Evolutionary conservation across 1,140 invertebrate species (phyloP), one percentile per base, ranked within the genome.

Genomic region (Propsilocerus akamusi): DNA sequence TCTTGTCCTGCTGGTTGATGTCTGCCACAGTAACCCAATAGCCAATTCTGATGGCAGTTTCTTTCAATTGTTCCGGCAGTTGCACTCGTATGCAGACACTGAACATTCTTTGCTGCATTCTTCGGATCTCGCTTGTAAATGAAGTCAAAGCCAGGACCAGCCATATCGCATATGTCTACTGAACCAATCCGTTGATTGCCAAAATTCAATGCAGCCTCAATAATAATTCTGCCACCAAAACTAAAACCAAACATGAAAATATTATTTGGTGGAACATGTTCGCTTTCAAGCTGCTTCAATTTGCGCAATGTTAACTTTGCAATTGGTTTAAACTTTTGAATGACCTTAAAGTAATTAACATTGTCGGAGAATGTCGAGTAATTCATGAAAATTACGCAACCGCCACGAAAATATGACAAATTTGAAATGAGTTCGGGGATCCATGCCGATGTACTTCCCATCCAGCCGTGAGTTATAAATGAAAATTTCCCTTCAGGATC

Each of bases 91-190:
- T 65, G 63, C 14, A 64, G 59, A 14, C 63, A 65, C 28, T 64
- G 61, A 8, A 64, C 62, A 51, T 62, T 54, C 24, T 55, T 53
- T 1, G 57, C 63, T 1, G 62, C 57, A 25, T 57, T 56, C 5
- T 56, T 57, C 34, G 61, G 60, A 46, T 64, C 56, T 17, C n/a
- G n/a, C n/a, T 11, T 24, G 53, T 59, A 57, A 26, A 14, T 47
- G 2, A 57, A 55, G 58, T 65, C 63, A n/a, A 65, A 65, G 12
- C 62, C 62, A 2, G 63, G 63, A 5, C 63, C 63, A 12, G 63
- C 63, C 61, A 64, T 65, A 48, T 65, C 63, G 24, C 63, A 65
- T 28, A n/a, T n/a, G n/a, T n/a, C n/a, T n/a, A n/a, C n/a, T n/a
- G n/a, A n/a, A n/a, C n/a, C n/a, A n/a, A n/a, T n/a, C n/a, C n/a